phyloP scores from a whole-genome alignment of 2,888 invertebrate genomes.

The Hybos culiciformis region DNA sequence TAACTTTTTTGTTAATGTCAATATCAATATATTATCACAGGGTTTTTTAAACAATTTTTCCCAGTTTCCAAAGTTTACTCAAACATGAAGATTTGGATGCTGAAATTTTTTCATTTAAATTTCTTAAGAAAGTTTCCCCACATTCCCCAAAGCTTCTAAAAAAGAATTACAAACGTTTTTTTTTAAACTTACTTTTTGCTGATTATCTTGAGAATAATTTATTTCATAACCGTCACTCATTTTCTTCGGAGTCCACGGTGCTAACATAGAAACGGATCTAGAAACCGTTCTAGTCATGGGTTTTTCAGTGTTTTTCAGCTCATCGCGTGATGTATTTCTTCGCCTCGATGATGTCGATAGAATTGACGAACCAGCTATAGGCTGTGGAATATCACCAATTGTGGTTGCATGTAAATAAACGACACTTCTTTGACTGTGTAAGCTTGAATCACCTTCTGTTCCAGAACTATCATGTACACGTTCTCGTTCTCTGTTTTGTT shows the following conservation, averaged over 20 bases:
- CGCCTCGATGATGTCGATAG: slow-evolving; percentile 42
- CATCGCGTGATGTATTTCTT: slow-evolving; percentile 58
- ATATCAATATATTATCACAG: too few species aligned
- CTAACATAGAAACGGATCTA: slow-evolving; percentile 66
- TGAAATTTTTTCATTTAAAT: too few species aligned
- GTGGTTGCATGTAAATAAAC: slow-evolving; percentile 77
- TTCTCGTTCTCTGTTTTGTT: slow-evolving; percentile 26
- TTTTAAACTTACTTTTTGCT: slow-evolving; percentile 28
- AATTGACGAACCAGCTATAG: slow-evolving; percentile 43
- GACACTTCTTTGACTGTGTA: slow-evolving; percentile 69
- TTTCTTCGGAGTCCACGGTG: slow-evolving; percentile 71
- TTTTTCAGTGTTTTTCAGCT: slow-evolving; percentile 33
- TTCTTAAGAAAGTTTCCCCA: too few species aligned
- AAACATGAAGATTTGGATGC: too few species aligned
- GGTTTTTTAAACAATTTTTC: too few species aligned
- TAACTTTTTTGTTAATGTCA: too few species aligned
- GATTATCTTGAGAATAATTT: slow-evolving; percentile 55
- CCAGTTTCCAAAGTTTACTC: too few species aligned
- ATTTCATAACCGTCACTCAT: slow-evolving; percentile 61
- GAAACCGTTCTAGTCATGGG: slow-evolving; percentile 56
- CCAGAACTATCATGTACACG: slow-evolving; percentile 39
- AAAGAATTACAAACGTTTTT: too few species aligned
- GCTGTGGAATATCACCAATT: slow-evolving; percentile 76
- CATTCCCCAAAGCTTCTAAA: too few species aligned
- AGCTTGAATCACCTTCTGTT: slow-evolving; percentile 62